phyloP scores from a whole-genome alignment of 1,140 invertebrate genomes.

The Drosophila simulans region DNA sequence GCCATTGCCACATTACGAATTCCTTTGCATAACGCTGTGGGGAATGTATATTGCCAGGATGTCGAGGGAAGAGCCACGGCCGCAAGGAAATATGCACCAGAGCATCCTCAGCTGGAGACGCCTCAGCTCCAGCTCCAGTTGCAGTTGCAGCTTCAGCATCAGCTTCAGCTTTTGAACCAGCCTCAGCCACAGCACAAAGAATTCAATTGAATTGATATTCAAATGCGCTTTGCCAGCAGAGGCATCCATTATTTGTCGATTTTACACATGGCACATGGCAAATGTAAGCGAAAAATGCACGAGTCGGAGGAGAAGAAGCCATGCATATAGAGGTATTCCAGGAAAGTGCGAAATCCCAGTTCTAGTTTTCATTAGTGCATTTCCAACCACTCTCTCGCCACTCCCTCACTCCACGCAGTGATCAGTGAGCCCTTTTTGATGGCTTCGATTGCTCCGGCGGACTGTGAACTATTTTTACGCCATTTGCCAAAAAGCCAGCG shows the following conservation, averaged over 20 bases:
- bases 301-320: slow-evolving; percentile 10
- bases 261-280: slow-evolving; percentile 62
- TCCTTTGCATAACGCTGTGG: slow-evolving; percentile 71
- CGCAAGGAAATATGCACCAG: slow-evolving; percentile 64
- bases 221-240: slow-evolving; percentile 73
- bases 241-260: slow-evolving; percentile 76
- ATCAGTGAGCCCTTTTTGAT: slow-evolving; percentile 57
- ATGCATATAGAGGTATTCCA: slow-evolving; percentile 19
- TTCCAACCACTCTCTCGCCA: slow-evolving; percentile 1
- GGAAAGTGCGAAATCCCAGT: slow-evolving; percentile 44
- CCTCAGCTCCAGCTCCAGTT: slow-evolving; percentile 17
- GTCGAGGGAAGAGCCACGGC: slow-evolving; percentile 47
- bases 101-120: slow-evolving; percentile 45
- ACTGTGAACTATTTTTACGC: slow-evolving; percentile 66
- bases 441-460: slow-evolving; percentile 46
- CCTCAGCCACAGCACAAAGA: slow-evolving; percentile 68
- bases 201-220: slow-evolving; percentile 84
- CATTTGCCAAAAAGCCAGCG: slow-evolving; percentile 63
- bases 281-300: slow-evolving; percentile 30
- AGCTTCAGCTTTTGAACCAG: slow-evolving; percentile 47
- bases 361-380: slow-evolving; percentile 61
- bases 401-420: slow-evolving; percentile 46
- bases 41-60: slow-evolving; percentile 74
- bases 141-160: slow-evolving; percentile 26
- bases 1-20: slow-evolving; percentile 65